phyloP scores from a whole-genome alignment of 2,113 vertebrate species.

The Eurystomus gularis region DNA sequence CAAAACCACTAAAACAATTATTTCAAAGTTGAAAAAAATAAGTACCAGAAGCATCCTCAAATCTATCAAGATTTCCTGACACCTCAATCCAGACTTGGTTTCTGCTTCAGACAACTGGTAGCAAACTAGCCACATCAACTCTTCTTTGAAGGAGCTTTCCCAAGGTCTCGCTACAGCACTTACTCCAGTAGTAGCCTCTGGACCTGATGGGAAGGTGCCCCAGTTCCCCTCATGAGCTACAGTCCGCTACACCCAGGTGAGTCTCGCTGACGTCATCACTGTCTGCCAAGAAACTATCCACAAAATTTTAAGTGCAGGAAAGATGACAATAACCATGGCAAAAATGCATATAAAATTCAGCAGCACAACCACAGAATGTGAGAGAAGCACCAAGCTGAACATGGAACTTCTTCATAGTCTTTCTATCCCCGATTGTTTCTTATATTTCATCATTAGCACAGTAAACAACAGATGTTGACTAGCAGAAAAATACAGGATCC shows the following conservation, averaged over 20 bases:
- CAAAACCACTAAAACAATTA: not conserved
- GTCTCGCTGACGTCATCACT: fast-evolving
- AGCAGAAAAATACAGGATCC: not conserved
- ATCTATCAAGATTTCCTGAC: not conserved
- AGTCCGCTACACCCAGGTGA: not conserved
- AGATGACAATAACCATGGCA: not conserved
- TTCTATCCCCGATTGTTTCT: not conserved
- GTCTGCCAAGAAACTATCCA: not conserved
- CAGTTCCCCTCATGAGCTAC: fast-evolving
- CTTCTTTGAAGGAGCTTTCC: fast-evolving
- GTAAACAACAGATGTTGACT: conserved; percentile 35
- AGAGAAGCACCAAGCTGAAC: not conserved
- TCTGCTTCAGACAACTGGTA: not conserved
- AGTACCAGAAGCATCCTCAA: not conserved
- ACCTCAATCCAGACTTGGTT: not conserved
- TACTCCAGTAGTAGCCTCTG: not conserved
- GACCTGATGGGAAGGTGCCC: no score
- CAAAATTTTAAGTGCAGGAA: not conserved
- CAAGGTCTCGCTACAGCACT: not conserved
- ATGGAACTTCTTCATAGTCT: not conserved
- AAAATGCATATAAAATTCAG: not conserved
- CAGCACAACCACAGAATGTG: not conserved
- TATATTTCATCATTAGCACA: not conserved
- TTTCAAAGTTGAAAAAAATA: not conserved
- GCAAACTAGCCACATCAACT: not conserved